Conservation (phyloP, 2,113 vertebrate species). For the Notothenia coriiceps region DNA sequence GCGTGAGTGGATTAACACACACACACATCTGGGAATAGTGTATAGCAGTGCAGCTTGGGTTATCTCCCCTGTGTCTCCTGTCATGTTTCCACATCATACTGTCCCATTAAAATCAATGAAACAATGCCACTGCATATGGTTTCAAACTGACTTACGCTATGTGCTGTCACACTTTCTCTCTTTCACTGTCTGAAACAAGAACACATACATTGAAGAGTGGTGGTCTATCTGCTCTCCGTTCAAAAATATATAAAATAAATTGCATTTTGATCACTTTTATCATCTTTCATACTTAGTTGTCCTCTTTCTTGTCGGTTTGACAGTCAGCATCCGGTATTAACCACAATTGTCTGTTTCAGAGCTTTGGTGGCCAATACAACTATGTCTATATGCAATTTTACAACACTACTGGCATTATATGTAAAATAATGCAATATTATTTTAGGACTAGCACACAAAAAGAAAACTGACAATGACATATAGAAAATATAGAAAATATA, state of each 20-base stretch:
- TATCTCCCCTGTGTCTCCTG: constrained; percentile 77
- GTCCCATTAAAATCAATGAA: constrained; percentile 79
- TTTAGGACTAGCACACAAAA: background rate
- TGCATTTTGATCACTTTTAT: constrained; percentile 38
- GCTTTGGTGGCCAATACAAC: background rate
- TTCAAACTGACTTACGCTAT: constrained; percentile 62
- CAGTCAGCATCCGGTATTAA: background rate
- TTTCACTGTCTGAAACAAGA: constrained; percentile 44
- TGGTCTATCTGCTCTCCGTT: constrained; percentile 36
- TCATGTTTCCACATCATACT: constrained; percentile 80
- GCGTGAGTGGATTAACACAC: constrained; percentile 73
- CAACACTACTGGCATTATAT: background rate
- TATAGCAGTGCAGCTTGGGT: constrained; percentile 67
- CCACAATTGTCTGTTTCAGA: constrained; percentile 3
- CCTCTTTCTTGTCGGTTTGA: constrained; percentile 16
- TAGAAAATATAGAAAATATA: no score
- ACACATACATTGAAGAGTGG: constrained; percentile 12
- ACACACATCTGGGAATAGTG: constrained; percentile 77
- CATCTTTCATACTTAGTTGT: constrained; percentile 1
- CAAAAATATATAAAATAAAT: constrained; percentile 7
- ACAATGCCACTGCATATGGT: constrained; percentile 54
- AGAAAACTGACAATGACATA: background rate
- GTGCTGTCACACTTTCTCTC: constrained; percentile 55
- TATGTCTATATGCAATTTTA: background rate
- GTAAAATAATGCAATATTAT: background rate